These are phyloP conservation scores for Charaxes varanes DNA, from an alignment of 1,140 invertebrate genomes.

Conservation along the genomic window DNA sequence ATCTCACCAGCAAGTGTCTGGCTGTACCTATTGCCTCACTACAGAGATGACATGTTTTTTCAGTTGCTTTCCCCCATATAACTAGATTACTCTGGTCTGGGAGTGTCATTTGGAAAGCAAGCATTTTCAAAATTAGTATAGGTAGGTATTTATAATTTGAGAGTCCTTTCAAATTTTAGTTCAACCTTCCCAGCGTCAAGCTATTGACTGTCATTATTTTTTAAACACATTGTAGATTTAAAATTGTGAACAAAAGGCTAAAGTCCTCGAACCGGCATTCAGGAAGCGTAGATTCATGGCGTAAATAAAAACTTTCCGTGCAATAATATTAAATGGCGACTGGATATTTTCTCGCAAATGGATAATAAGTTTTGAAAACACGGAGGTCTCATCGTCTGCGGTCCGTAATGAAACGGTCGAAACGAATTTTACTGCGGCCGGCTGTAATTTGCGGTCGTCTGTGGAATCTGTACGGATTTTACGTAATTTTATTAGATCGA, in stretches of 20 bases:
- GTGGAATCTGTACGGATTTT: slow-evolving; percentile 19
- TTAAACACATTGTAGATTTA: slow-evolving; percentile 1
- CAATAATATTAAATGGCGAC: slow-evolving; percentile 19
- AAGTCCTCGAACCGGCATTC: too few species aligned
- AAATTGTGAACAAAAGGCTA: too few species aligned
- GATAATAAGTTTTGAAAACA: slow-evolving; percentile 33
- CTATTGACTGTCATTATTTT: background rate
- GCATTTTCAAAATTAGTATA: too few species aligned
- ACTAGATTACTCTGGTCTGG: too few species aligned
- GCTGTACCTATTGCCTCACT: too few species aligned
- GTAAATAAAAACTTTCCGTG: slow-evolving; percentile 5
- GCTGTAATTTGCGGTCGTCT: slow-evolving; percentile 47
- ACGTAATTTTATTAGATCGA: slow-evolving; percentile 15
- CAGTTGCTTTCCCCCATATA: too few species aligned
- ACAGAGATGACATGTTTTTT: too few species aligned
- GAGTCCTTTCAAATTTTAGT: too few species aligned
- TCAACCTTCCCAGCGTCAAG: too few species aligned
- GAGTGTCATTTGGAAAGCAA: too few species aligned
- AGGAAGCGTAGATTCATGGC: background rate
- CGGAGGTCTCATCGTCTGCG: slow-evolving; percentile 37
- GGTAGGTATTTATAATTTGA: too few species aligned
- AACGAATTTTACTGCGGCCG: slow-evolving; percentile 44
- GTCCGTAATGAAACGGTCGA: slow-evolving; percentile 52
- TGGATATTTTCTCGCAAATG: slow-evolving; percentile 19
- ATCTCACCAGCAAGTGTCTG: too few species aligned